Evolutionary conservation across 2,113 vertebrate genomes (phyloP).

Genomic region (Camelus dromedarius): DNA sequence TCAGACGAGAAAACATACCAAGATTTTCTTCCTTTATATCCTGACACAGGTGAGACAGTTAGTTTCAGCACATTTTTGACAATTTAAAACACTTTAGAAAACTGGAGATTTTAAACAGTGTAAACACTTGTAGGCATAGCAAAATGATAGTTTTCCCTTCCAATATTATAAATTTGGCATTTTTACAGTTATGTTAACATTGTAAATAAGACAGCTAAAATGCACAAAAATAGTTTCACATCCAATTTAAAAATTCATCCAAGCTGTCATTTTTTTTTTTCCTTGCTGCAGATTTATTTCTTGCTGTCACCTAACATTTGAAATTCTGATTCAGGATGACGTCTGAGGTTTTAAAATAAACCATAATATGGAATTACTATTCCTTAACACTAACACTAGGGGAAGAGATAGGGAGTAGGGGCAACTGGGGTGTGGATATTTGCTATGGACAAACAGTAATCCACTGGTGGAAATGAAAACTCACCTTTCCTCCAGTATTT

Average conservation of each 20-base stretch:
- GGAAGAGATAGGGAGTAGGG: background rate
- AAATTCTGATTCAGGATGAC: conserved; percentile 38
- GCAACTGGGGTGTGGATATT: background rate
- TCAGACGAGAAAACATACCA: conserved; percentile 31
- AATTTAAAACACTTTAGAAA: conserved; percentile 43
- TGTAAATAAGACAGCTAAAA: conserved; percentile 45
- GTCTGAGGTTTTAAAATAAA: conserved; percentile 21
- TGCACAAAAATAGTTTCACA: conserved; percentile 18
- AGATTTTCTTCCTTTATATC: conserved; percentile 33
- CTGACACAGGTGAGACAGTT: background rate
- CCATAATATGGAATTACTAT: background rate
- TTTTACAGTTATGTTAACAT: background rate
- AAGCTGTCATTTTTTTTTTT: background rate
- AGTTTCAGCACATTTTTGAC: conserved; percentile 13
- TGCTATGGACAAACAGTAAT: background rate
- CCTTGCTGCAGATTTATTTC: background rate
- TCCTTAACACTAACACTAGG: background rate
- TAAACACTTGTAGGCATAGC: conserved; percentile 5
- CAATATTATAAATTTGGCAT: conserved; percentile 3
- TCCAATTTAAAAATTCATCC: conserved; percentile 45
- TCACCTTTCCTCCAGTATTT: background rate
- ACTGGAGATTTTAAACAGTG: conserved; percentile 54
- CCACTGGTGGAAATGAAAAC: background rate
- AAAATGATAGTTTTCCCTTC: conserved; percentile 29
- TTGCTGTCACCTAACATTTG: background rate